Evolutionary conservation across 1,140 invertebrate species (phyloP).

Genomic region (Brachionus angularis): DNA sequence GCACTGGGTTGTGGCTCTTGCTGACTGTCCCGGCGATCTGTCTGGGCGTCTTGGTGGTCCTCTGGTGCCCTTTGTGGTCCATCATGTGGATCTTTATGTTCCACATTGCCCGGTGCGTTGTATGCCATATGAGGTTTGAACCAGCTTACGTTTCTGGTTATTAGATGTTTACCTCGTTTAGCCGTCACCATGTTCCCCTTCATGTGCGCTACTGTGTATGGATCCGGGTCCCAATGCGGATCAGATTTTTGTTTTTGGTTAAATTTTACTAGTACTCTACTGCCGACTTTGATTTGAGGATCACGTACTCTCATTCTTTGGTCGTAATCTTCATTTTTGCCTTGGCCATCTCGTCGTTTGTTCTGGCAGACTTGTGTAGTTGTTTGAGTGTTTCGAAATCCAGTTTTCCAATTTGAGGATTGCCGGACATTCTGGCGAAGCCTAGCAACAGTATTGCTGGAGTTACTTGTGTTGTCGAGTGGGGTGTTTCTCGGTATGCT

Average conservation of each 20-base stretch:
- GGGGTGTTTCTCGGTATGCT: conserved; percentile 12
- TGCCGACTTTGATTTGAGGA: conserved; percentile 2
- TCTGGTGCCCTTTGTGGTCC: not conserved
- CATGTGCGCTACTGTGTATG: not conserved
- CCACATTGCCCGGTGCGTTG: not conserved
- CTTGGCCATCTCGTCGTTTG: not conserved
- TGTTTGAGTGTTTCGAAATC: not conserved
- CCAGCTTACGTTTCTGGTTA: not conserved
- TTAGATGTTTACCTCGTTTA: no score
- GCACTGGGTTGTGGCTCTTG: no score
- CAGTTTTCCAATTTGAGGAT: not conserved
- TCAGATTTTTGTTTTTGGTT: not conserved
- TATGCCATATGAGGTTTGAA: conserved; percentile 22
- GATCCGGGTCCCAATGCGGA: not conserved
- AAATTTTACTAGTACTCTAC: not conserved
- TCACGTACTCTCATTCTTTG: not conserved
- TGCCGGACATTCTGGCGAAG: not conserved
- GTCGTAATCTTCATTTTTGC: conserved; percentile 5
- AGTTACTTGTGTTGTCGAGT: not conserved
- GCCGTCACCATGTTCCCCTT: conserved; percentile 4
- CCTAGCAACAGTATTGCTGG: not conserved
- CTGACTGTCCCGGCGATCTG: not conserved
- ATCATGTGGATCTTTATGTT: not conserved
- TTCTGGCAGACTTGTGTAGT: not conserved
- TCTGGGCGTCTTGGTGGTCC: not conserved